These are phyloP conservation scores for Lates calcarifer DNA, from an alignment of 2,113 vertebrate species.

Conservation along the genomic window DNA sequence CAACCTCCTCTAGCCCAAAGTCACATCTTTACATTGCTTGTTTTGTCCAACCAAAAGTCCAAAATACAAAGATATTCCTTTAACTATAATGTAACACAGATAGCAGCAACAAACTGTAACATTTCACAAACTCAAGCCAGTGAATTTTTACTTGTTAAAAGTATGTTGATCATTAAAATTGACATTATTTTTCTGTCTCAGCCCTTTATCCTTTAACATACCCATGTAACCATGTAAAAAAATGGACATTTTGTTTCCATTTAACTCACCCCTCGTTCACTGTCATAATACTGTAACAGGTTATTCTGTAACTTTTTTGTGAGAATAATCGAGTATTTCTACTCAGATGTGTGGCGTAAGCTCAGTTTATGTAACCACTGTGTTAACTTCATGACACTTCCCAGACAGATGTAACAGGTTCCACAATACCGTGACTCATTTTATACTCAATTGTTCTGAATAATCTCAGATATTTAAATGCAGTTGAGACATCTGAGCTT, in stretches of 20 bases:
- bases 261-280: neutral
- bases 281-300: neutral
- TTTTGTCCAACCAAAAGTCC: too few relatives aligned
- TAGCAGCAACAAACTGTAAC: too few relatives aligned
- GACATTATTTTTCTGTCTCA: too few relatives aligned
- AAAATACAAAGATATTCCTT: too few relatives aligned
- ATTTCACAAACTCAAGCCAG: too few relatives aligned
- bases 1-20: too few relatives aligned
- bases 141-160: too few relatives aligned
- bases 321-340: neutral
- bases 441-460: neutral
- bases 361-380: neutral
- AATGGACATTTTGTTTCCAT: neutral
- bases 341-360: neutral
- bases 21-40: too few relatives aligned
- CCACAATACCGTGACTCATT: slow-evolving; percentile 14
- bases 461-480: neutral
- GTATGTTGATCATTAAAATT: too few relatives aligned
- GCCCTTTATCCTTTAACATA: too few relatives aligned
- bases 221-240: too few relatives aligned
- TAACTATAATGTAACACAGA: too few relatives aligned
- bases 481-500: neutral
- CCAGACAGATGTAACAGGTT: neutral
- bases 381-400: neutral
- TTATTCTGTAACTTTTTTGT: neutral